phyloP scores from a whole-genome alignment of 2,113 vertebrate species.

The Himantopus leucocephalus region DNA sequence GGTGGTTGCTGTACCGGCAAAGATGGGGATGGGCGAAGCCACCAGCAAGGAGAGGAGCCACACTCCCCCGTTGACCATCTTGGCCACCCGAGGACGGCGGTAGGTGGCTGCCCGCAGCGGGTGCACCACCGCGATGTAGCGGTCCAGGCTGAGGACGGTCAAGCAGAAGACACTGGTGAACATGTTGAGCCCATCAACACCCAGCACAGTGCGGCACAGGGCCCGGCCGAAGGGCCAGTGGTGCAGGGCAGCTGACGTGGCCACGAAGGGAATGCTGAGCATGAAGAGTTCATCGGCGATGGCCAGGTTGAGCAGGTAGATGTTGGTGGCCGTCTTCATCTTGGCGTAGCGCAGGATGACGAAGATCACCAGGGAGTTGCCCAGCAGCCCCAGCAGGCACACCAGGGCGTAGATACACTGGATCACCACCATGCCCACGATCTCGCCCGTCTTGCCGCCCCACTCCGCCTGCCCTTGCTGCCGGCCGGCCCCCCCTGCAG shows the following conservation, averaged over 20 bases:
- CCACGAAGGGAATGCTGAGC: slow-evolving; percentile 88
- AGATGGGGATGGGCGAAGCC: slow-evolving; percentile 86
- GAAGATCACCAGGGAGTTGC: slow-evolving; percentile 90
- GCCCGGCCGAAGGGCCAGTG: slow-evolving; percentile 89
- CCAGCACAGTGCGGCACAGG: slow-evolving; percentile 86
- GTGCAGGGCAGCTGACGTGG: slow-evolving; percentile 82
- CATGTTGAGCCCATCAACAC: slow-evolving; percentile 89
- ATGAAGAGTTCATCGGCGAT: slow-evolving; percentile 88
- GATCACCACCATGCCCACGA: slow-evolving; percentile 76
- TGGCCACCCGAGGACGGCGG: slow-evolving; percentile 85
- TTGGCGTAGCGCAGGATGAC: slow-evolving; percentile 89
- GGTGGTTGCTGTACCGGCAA: slow-evolving; percentile 80
- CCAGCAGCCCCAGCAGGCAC: slow-evolving; percentile 86
- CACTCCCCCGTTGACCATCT: slow-evolving; percentile 84
- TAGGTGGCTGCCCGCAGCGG: slow-evolving; percentile 88
- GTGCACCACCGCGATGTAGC: slow-evolving; percentile 88
- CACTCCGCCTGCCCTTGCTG: not conserved
- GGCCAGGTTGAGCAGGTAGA: slow-evolving; percentile 91
- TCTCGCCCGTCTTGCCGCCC: not conserved
- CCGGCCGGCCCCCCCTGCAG: rapidly evolving
- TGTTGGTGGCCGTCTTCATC: slow-evolving; percentile 91
- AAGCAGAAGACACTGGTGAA: slow-evolving; percentile 90
- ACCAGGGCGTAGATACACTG: slow-evolving; percentile 87
- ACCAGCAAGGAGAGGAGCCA: slow-evolving; percentile 88
- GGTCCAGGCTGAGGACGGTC: slow-evolving; percentile 88